Evolutionary conservation across 2,797 vertebrate genomes (phyloP), one percentile per base, ranked within the genome.

Genomic region (Neomorphus geoffroyi): DNA sequence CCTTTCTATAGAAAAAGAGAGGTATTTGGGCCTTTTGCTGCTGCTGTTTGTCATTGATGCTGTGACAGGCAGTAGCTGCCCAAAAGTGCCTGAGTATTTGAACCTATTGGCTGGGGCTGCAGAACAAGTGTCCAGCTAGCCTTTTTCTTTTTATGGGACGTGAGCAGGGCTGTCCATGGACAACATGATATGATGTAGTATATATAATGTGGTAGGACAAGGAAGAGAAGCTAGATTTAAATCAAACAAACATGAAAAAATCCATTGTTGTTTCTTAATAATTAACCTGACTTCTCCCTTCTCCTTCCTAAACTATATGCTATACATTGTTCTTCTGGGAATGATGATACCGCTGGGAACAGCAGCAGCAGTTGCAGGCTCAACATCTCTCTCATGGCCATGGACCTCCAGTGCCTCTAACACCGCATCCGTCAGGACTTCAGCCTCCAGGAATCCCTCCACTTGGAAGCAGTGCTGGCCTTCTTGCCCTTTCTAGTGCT

Each of bases 331-430:
- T 92, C 83, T 86, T 77, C 84, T 90, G 92, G 92, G 88, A 77
- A 93, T 90, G 72, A 78, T 77, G 82, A 45, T 88, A 60, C 87
- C 9, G 0, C 86, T 93, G 91, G 89, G 93, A 84, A 91, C 95
- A 98, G 98, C 98, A 98, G 98, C 99, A 99, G 97, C 99, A 99
- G 95, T 96, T 98, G 95, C 98, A 98, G 96, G 98, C 98, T 95
- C 98, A 98, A 89, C 99, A 99, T 96, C 98, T 99, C 69, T 99
- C 99, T n/a, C 99, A 99, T n/a, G 98, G 98, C 96, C 99, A 99
- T 10, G 98, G 99, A 95, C 98, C 99, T 93, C 99, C 98, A 51
- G 98, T 99, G 90, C 99, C 99, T 96, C 98, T 99, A 93, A 99
- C 99, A 1, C 99, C 99, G 3, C 99, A 99, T 97, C 99, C 99